Evolutionary conservation across 2,888 invertebrate species (phyloP), one percentile per base, ranked within the genome.

Genomic region (Volucella bombylans): DNA sequence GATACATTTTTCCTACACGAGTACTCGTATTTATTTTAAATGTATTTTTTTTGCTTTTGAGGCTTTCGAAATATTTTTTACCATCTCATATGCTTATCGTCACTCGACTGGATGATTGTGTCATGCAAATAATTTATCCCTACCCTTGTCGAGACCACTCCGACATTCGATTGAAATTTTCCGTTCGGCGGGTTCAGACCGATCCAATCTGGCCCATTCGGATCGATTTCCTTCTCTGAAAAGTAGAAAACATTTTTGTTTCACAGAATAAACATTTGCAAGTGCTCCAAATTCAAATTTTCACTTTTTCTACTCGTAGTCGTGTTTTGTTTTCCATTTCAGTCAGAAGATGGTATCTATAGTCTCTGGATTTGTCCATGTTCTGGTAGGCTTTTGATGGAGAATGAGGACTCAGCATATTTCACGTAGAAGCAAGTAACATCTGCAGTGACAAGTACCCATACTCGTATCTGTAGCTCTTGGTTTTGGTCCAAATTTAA

Each of bases 51-150:
- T 11, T 3, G 10, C 11, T 45, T 45, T 12, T n/a, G n/a, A 41
- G 18, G 39, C 43, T 23, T 45, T 45, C 45, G 4, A 18, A 11
- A 39, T 50, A 43, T 12, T n/a, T 18, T 59, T 9, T 12, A n/a
- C 50, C 50, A 41, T 52, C 54, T 39, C 54, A 11, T 14, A 31
- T 54, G 54, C 45, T 73, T 73, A 55, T 73, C 64, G 45, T 64
- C 73, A 55, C 47, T 73, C 73, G 64, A 14, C 47, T 55, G 31
- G 31, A 31, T 31, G 31, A 31, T 31, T 31, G 55, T 73, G 47
- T 18, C 73, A 73, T 73, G 73, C 55, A 64, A 73, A 73, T 73
- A 54, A 73, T 73, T 64, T 73, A 38, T 43, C 55, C 18, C 54
- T 31, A 31, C 31, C 31, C 31, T 31, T 31, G 31, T 31, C 31